Evolutionary conservation across 2,888 invertebrate species (phyloP).

Genomic region (Lochmaea capreae): DNA sequence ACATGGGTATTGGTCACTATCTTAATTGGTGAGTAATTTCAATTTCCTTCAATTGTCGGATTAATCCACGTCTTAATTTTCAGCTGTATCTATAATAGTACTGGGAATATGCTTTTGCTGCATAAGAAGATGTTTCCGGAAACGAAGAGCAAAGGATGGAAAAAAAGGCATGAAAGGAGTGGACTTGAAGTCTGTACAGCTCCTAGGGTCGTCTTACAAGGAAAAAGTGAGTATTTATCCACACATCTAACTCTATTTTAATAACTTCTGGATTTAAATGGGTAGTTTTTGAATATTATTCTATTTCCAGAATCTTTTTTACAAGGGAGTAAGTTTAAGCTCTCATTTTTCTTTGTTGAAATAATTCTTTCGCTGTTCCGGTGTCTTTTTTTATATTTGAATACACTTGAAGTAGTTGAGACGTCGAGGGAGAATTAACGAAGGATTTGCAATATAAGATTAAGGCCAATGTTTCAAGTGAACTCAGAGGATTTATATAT

Average conservation of each 20-base stretch:
- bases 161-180: slow-evolving; percentile 96
- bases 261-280: too few species aligned
- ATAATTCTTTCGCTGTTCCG: too few species aligned
- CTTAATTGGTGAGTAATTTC: slow-evolving; percentile 75
- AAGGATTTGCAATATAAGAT: too few species aligned
- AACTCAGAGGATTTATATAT: too few species aligned
- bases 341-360: too few species aligned
- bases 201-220: slow-evolving; percentile 96
- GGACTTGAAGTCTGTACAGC: slow-evolving; percentile 95
- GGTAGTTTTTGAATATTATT: too few species aligned
- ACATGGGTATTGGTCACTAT: slow-evolving; percentile 88
- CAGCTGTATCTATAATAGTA: slow-evolving; percentile 81
- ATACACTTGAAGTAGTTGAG: too few species aligned
- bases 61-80: slow-evolving; percentile 29
- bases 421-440: too few species aligned
- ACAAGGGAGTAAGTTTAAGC: too few species aligned
- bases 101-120: slow-evolving; percentile 92
- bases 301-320: too few species aligned
- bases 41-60: slow-evolving; percentile 1
- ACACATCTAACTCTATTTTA: neutral
- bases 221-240: slow-evolving; percentile 84
- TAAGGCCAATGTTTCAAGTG: too few species aligned
- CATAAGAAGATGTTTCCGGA: slow-evolving; percentile 91
- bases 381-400: too few species aligned
- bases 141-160: slow-evolving; percentile 92